These are phyloP conservation scores for Taphrorychus bicolor DNA, from an alignment of 2,888 invertebrate genomes.

Conservation along the genomic window DNA sequence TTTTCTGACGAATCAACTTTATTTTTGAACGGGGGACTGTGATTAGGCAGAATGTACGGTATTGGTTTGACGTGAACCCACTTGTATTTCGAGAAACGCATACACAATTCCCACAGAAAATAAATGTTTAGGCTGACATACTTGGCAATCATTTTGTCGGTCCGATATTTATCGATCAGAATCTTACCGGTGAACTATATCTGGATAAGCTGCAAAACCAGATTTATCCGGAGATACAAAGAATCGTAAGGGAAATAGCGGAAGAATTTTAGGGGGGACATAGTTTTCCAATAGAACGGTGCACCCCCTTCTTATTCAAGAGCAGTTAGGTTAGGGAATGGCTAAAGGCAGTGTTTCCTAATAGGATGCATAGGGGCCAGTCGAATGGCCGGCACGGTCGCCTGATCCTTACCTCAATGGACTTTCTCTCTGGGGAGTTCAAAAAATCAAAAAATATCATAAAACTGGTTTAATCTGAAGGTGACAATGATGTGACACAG, in stretches of 20 bases:
- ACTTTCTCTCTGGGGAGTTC: too few species aligned
- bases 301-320: neutral
- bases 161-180: too few species aligned
- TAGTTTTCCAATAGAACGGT: conserved; percentile 1
- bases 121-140: too few species aligned
- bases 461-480: too few species aligned
- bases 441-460: too few species aligned
- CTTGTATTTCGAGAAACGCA: too few species aligned
- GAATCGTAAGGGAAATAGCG: neutral
- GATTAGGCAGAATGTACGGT: conserved; percentile 1
- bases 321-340: neutral
- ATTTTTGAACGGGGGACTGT: neutral
- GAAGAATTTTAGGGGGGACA: neutral
- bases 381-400: too few species aligned
- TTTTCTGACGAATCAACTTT: conserved; percentile 1
- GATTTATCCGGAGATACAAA: neutral
- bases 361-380: too few species aligned
- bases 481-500: too few species aligned
- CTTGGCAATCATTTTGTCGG: neutral
- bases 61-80: conserved; percentile 8
- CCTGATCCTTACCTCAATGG: too few species aligned
- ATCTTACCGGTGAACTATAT: conserved; percentile 1
- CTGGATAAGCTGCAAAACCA: neutral
- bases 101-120: too few species aligned
- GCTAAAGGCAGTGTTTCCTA: too few species aligned